Percentiles rank a stretch among this genome's conserved stretches.
These are phyloP conservation scores for Rhynchomys soricoides DNA, from an alignment of 2,113 vertebrate species.

Conservation along the genomic window DNA sequence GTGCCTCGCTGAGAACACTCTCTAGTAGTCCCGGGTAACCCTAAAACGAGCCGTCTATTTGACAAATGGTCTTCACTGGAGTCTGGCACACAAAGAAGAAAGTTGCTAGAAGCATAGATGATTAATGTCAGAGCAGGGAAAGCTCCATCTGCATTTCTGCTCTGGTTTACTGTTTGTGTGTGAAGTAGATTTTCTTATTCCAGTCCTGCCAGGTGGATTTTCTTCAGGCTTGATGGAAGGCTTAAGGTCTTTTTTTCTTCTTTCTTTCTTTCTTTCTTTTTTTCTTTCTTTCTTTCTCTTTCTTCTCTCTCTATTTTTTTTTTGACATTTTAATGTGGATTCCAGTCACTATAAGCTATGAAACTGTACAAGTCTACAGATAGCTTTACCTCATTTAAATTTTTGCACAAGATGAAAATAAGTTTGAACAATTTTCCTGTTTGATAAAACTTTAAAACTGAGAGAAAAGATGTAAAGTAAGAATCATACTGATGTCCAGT, in stretches of 20 bases:
- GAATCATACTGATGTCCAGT: constrained; percentile 43
- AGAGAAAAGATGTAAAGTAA: constrained; percentile 45
- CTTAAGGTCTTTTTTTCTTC: not conserved
- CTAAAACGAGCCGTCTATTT: not conserved
- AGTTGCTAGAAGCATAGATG: constrained; percentile 38
- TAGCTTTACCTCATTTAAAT: constrained; percentile 17
- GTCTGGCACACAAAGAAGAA: constrained; percentile 28
- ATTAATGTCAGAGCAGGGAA: not conserved
- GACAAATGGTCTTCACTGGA: constrained; percentile 15
- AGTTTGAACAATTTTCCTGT: constrained; percentile 12
- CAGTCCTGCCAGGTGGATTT: not conserved
- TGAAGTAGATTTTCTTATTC: not conserved
- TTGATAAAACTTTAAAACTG: constrained; percentile 67
- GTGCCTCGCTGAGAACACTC: not conserved
- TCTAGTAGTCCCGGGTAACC: not conserved
- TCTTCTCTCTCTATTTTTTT: not conserved
- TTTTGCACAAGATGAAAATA: constrained; percentile 17
- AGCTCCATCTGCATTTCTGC: not conserved
- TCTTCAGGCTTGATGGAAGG: not conserved
- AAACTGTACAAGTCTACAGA: constrained; percentile 18
- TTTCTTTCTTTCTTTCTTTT: not conserved
- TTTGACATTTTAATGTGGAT: constrained; percentile 57
- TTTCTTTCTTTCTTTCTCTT: not conserved
- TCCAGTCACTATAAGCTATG: not conserved
- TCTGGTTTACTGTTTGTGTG: constrained; percentile 28